Evolutionary conservation across 2,888 invertebrate species (phyloP).

Genomic region (Hyposoter didymator): DNA sequence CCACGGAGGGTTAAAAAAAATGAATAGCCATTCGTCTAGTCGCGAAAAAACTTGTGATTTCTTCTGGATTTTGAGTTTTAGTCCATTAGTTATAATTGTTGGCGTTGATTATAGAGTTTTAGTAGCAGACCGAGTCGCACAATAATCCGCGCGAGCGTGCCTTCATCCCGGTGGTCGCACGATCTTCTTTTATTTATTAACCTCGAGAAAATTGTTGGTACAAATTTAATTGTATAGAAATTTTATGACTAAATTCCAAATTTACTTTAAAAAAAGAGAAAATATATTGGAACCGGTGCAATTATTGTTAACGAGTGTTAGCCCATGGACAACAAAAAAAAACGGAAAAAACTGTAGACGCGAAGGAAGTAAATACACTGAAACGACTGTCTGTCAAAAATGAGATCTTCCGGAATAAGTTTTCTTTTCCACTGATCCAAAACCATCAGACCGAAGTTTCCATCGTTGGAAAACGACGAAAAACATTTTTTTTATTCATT

Average conservation of each 20-base stretch:
- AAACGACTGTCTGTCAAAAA: constrained; percentile 57
- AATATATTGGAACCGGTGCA: constrained; percentile 25
- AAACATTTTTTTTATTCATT: no score
- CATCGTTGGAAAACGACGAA: no score
- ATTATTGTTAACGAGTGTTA: constrained; percentile 65
- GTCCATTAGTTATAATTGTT: constrained; percentile 7
- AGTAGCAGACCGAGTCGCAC: background rate
- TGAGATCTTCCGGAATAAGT: background rate
- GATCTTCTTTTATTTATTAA: constrained; percentile 26
- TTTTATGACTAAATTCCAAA: constrained; percentile 28
- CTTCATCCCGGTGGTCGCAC: constrained; percentile 26
- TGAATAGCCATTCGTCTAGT: constrained; percentile 35
- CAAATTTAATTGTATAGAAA: constrained; percentile 27
- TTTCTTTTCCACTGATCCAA: constrained; percentile 38
- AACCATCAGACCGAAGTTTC: no score
- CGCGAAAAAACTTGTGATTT: constrained; percentile 17
- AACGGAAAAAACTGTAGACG: constrained; percentile 52
- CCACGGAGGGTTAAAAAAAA: background rate
- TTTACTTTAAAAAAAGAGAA: constrained; percentile 27
- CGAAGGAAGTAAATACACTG: constrained; percentile 68
- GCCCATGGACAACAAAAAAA: constrained; percentile 57
- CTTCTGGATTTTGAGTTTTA: background rate
- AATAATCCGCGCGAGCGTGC: constrained; percentile 24
- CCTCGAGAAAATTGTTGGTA: constrained; percentile 13
- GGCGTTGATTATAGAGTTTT: background rate